Conservation (phyloP, 2,113 vertebrate genomes). For the Gadus chalcogrammus region DNA sequence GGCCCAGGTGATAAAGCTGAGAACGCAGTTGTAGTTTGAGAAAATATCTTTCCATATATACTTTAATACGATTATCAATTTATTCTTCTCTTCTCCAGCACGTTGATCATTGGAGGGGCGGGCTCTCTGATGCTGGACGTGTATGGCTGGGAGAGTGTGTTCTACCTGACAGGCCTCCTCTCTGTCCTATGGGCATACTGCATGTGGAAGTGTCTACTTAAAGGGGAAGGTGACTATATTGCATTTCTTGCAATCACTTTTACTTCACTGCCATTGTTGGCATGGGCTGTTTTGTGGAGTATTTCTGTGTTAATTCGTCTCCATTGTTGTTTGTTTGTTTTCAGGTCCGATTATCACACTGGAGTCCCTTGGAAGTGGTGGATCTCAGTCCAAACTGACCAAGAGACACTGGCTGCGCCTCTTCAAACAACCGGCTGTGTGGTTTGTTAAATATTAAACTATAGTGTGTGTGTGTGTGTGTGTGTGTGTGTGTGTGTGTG, state of each 20-base stretch:
- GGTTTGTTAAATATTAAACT: slow-evolving; percentile 72
- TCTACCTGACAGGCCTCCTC: slow-evolving; percentile 86
- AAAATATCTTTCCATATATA: too few species aligned
- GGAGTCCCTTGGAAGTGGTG: slow-evolving; percentile 73
- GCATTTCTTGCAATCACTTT: too few species aligned
- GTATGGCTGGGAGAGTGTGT: slow-evolving; percentile 90
- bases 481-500: slow-evolving; percentile 8
- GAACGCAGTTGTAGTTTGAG: too few species aligned
- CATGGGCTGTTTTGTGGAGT: not conserved
- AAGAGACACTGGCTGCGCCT: slow-evolving; percentile 87
- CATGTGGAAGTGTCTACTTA: slow-evolving; percentile 88
- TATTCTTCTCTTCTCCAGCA: slow-evolving; percentile 65
- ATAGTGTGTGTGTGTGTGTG: slow-evolving; percentile 4
- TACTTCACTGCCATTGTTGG: not conserved
- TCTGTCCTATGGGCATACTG: slow-evolving; percentile 89
- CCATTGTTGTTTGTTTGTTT: slow-evolving; percentile 24
- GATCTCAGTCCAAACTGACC: slow-evolving; percentile 71
- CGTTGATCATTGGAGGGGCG: slow-evolving; percentile 82
- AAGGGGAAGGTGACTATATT: slow-evolving; percentile 74
- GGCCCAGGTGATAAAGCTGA: too few species aligned
- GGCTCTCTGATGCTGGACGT: slow-evolving; percentile 90
- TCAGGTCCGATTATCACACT: slow-evolving; percentile 81
- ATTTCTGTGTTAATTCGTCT: not conserved
- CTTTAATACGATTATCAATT: not conserved
- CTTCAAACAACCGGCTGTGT: slow-evolving; percentile 85